A percentile compares a stretch with the other conserved stretches of the same genome.
Conservation (phyloP, 2,113 vertebrate species). For the Etheostoma cragini region DNA sequence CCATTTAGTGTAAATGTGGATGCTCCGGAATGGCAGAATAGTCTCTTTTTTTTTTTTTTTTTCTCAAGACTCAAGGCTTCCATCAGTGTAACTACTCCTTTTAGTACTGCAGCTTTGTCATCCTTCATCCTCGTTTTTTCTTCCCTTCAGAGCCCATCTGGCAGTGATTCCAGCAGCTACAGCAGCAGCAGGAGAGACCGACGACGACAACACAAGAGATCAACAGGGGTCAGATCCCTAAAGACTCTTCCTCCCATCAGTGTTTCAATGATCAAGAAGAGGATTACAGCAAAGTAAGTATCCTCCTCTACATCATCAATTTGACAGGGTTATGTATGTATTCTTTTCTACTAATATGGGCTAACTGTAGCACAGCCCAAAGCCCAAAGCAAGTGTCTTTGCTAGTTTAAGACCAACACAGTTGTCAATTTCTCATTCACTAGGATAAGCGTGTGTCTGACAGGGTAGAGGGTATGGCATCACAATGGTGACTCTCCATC, state of each 20-base stretch:
- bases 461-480: too few relatives aligned
- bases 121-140: constrained; percentile 5
- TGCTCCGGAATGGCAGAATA: neutral
- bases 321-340: neutral
- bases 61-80: neutral
- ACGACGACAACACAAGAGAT: constrained; percentile 64
- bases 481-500: too few relatives aligned
- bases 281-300: constrained; percentile 87
- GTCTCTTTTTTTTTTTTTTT: neutral
- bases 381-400: too few relatives aligned
- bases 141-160: constrained; percentile 72
- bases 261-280: constrained; percentile 88
- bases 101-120: neutral
- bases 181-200: constrained; percentile 18
- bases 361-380: too few relatives aligned
- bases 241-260: constrained; percentile 84
- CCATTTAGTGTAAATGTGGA: neutral
- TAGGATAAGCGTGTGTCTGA: too few relatives aligned
- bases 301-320: neutral
- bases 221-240: constrained; percentile 70
- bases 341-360: too few relatives aligned
- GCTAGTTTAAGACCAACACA: too few relatives aligned
- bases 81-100: neutral
- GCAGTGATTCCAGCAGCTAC: constrained; percentile 75
- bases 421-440: too few relatives aligned